Evolutionary conservation across 2,113 vertebrate species (phyloP).

Genomic region (Pelvicachromis taeniatus): DNA sequence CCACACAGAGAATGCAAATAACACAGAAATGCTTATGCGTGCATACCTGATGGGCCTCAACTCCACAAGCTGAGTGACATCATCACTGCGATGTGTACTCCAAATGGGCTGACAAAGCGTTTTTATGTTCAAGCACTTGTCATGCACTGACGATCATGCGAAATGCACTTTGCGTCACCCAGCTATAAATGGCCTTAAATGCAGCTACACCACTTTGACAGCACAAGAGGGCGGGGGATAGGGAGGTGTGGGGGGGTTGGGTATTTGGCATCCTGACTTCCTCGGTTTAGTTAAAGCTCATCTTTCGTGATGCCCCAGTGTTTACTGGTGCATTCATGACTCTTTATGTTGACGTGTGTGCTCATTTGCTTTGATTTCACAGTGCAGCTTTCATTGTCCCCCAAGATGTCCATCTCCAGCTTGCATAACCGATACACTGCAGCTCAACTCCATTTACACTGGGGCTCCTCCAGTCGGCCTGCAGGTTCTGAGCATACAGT

Average conservation of each 20-base stretch:
- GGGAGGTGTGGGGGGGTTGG: neutral
- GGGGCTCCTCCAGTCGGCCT: conserved; percentile 78
- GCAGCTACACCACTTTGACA: neutral
- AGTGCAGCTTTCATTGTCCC: conserved; percentile 84
- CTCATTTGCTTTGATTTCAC: conserved; percentile 30
- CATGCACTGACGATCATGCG: neutral
- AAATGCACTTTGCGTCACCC: conserved; percentile 1
- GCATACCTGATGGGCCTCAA: neutral
- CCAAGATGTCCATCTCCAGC: conserved; percentile 78
- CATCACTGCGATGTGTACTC: conserved; percentile 7
- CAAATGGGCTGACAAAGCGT: conserved; percentile 39
- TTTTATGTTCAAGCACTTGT: conserved; percentile 13
- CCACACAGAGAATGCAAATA: neutral
- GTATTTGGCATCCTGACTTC: neutral
- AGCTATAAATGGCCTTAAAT: neutral
- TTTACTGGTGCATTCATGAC: neutral
- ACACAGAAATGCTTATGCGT: conserved; percentile 33
- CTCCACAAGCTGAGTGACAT: conserved; percentile 8
- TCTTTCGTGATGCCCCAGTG: neutral
- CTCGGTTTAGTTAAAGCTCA: neutral
- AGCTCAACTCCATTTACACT: conserved; percentile 90
- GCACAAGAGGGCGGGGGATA: neutral
- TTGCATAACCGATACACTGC: conserved; percentile 82
- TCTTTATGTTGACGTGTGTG: neutral
- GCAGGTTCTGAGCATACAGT: conserved; percentile 87